A percentile compares a stretch with the other conserved stretches of the same genome.
phyloP scores from a whole-genome alignment of 2,113 vertebrate species.

The Mobula hypostoma region DNA sequence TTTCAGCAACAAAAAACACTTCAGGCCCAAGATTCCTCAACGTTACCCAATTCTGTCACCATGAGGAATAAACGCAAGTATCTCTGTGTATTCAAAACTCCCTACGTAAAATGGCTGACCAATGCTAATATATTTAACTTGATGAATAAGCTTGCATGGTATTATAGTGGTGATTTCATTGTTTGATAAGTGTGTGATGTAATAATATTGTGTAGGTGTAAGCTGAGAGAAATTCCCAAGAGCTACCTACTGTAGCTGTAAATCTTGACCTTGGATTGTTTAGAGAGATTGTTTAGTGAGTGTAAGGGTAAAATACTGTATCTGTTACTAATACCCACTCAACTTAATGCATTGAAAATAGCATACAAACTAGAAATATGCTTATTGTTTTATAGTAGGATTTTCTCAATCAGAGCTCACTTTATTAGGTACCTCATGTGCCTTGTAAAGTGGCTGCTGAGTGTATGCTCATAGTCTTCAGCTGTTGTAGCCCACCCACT shows the following conservation, averaged over 20 bases:
- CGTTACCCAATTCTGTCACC: constrained; percentile 67
- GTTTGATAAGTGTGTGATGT: neutral
- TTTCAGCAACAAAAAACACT: constrained; percentile 68
- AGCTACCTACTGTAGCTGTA: neutral
- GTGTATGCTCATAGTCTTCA: too few species aligned
- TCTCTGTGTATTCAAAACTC: neutral
- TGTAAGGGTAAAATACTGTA: neutral
- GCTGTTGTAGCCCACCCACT: too few species aligned
- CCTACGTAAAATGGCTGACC: too few species aligned
- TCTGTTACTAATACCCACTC: neutral
- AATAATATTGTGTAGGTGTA: neutral
- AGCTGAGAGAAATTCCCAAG: neutral
- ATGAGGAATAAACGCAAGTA: constrained; percentile 80
- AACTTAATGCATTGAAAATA: neutral
- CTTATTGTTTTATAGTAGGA: neutral
- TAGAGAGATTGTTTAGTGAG: neutral
- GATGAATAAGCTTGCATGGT: neutral
- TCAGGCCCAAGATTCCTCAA: constrained; percentile 67
- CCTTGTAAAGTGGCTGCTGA: too few species aligned
- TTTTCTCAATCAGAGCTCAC: neutral
- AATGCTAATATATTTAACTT: neutral
- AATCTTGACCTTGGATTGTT: neutral
- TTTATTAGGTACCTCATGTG: too few species aligned
- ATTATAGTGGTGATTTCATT: neutral
- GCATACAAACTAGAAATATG: neutral